Evolutionary conservation across 2,888 invertebrate species (phyloP).

Genomic region (Nemoura dubitans): DNA sequence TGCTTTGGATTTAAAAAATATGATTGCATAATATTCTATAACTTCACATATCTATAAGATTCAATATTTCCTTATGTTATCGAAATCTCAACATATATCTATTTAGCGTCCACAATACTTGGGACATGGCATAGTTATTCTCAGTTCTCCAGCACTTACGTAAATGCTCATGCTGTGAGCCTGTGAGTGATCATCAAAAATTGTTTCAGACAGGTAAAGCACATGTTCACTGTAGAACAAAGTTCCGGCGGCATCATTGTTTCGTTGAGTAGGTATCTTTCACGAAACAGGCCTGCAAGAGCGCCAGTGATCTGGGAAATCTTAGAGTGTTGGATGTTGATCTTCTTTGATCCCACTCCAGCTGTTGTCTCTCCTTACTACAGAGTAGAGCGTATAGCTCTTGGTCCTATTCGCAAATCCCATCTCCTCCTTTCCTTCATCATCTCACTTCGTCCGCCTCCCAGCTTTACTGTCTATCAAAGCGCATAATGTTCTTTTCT

Average conservation of each 20-base stretch:
- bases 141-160: too few relatives aligned
- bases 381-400: not conserved
- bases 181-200: not conserved
- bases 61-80: too few relatives aligned
- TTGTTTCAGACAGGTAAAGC: not conserved
- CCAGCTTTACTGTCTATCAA: conserved; percentile 20
- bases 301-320: conserved; percentile 22
- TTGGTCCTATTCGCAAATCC: conserved; percentile 18
- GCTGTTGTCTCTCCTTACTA: conserved; percentile 15
- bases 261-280: not conserved
- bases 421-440: not conserved
- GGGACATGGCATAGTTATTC: too few relatives aligned
- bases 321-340: conserved; percentile 29
- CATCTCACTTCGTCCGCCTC: conserved; percentile 1
- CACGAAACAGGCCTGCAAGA: not conserved
- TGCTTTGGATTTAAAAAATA: too few relatives aligned
- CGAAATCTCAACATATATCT: too few relatives aligned
- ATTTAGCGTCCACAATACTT: too few relatives aligned
- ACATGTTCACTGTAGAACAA: not conserved
- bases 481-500: not conserved
- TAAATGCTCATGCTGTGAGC: not conserved
- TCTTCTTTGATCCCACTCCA: conserved; percentile 21
- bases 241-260: not conserved
- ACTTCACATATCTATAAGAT: too few relatives aligned
- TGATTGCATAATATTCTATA: too few relatives aligned